phyloP scores from a whole-genome alignment of 2,113 vertebrate species.

The Toxotes jaculatrix region DNA sequence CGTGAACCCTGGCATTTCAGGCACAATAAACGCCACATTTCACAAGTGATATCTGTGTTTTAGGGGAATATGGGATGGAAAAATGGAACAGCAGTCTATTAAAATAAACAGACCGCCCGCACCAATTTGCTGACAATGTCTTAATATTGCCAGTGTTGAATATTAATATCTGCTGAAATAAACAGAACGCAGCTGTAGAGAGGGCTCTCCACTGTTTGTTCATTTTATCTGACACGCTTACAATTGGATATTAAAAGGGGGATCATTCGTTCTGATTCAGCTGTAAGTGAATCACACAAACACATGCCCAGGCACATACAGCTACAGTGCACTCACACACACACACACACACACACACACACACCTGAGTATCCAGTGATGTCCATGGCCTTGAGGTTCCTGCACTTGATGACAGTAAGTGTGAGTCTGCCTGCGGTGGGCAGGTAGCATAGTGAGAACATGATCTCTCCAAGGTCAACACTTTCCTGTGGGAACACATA shows the following conservation, averaged over 20 bases:
- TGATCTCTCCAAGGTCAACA: conserved; percentile 98
- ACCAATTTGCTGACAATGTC: conserved; percentile 63
- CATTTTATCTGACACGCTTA: conserved; percentile 39
- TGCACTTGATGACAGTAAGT: conserved; percentile 97
- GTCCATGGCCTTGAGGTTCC: conserved; percentile 99
- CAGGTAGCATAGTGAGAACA: conserved; percentile 99
- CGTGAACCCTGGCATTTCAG: conserved; percentile 50
- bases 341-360: conserved; percentile 10
- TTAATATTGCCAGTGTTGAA: conserved; percentile 53
- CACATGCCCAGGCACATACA: not conserved
- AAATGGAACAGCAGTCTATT: conserved; percentile 36
- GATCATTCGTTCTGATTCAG: conserved; percentile 10
- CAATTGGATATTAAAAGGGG: conserved; percentile 21
- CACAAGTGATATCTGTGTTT: conserved; percentile 45
- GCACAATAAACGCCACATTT: conserved; percentile 51
- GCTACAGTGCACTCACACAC: not conserved
- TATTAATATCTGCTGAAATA: conserved; percentile 63
- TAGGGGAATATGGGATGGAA: not conserved
- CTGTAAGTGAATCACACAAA: not conserved
- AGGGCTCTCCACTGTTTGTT: conserved; percentile 26
- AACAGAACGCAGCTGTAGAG: conserved; percentile 31
- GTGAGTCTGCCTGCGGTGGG: conserved; percentile 98
- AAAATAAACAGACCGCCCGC: conserved; percentile 45
- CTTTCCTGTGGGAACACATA: conserved; percentile 89
- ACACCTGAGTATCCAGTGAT: conserved; percentile 97